phyloP scores from a whole-genome alignment of 2,113 vertebrate species.

The Rhinichthys klamathensis region DNA sequence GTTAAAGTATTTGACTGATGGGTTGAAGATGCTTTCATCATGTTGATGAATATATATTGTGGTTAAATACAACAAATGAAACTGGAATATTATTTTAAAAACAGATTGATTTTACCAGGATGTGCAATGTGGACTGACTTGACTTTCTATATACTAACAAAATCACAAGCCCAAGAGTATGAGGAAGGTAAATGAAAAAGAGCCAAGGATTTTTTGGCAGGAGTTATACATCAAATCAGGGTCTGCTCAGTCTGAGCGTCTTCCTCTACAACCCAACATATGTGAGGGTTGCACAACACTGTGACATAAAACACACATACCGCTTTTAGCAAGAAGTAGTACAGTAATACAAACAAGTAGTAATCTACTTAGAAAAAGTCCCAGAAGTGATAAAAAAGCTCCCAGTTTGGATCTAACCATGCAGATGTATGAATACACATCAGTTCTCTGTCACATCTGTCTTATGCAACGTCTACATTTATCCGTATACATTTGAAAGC shows the following conservation, averaged over 20 bases:
- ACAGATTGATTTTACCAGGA: background rate
- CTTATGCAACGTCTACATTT: background rate
- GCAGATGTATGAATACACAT: background rate
- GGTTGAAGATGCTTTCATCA: background rate
- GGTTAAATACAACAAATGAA: background rate
- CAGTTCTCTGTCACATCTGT: background rate
- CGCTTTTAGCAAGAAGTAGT: background rate
- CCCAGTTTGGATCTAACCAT: background rate
- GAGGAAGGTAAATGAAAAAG: background rate
- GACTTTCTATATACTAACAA: background rate
- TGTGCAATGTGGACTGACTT: background rate
- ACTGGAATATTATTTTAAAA: background rate
- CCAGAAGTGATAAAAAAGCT: background rate
- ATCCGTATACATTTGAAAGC: too few relatives aligned
- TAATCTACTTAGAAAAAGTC: constrained; percentile 8
- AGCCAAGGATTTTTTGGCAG: background rate
- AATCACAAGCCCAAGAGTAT: background rate
- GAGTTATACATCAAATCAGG: background rate
- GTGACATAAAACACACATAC: background rate
- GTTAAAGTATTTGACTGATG: background rate
- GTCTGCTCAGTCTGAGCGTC: constrained; percentile 17
- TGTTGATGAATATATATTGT: background rate
- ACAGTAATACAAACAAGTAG: constrained; percentile 26
- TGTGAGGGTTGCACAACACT: background rate
- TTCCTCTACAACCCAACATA: background rate